Conservation (phyloP, 1,140 invertebrate species). For the Yoshiicerus persimilis region DNA sequence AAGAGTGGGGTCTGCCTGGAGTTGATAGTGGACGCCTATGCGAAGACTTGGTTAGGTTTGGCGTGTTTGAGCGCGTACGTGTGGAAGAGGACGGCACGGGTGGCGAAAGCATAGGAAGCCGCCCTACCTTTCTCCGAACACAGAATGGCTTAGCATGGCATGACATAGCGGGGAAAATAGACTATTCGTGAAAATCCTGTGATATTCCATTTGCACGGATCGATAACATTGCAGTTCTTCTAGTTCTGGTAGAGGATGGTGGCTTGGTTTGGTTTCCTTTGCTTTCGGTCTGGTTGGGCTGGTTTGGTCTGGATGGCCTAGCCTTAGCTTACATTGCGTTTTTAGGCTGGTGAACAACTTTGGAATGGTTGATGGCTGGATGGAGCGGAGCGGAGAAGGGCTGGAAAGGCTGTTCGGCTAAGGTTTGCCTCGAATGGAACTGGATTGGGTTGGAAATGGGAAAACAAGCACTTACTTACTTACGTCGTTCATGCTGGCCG, state of each 20-base stretch:
- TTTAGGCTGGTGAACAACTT: background rate
- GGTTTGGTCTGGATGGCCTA: background rate
- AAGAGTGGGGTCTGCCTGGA: background rate
- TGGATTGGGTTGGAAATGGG: background rate
- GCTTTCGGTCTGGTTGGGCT: background rate
- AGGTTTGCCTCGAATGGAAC: background rate
- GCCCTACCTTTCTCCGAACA: background rate
- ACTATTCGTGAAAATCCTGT: background rate
- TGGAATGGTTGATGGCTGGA: background rate
- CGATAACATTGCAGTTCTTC: slow-evolving; percentile 19
- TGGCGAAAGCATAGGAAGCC: background rate
- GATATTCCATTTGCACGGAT: background rate
- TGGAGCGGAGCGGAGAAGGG: background rate
- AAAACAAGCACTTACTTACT: background rate
- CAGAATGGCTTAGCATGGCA: background rate
- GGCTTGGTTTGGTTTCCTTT: background rate
- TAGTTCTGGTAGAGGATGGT: background rate
- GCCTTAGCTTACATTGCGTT: background rate
- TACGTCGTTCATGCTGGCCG: background rate
- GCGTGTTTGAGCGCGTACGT: background rate
- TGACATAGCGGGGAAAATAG: background rate
- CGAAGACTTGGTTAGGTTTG: background rate
- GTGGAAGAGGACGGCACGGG: background rate
- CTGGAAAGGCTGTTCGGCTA: background rate
- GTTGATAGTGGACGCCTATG: background rate